These are phyloP conservation scores for Halcyon chelicuti DNA, from an alignment of 2,797 vertebrate species.

Conservation along the genomic window DNA sequence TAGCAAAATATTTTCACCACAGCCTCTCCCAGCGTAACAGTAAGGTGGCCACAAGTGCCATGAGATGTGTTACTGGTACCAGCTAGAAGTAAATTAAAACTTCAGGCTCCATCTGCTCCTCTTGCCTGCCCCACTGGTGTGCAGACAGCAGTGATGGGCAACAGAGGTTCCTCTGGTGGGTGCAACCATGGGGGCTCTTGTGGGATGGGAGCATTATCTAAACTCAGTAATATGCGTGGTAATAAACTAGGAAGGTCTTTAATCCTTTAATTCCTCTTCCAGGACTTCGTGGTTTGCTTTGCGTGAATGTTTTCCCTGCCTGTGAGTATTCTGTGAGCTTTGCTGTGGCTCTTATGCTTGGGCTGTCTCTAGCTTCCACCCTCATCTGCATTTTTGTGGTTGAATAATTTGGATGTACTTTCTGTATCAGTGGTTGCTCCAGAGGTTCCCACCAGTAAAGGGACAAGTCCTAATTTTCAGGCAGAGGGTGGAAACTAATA, in stretches of 20 bases:
- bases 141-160: neutral
- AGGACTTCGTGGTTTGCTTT: neutral
- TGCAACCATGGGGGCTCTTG: neutral
- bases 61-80: neutral
- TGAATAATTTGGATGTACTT: neutral
- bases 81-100: neutral
- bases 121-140: neutral
- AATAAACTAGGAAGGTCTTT: neutral
- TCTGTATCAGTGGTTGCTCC: neutral
- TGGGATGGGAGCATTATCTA: neutral
- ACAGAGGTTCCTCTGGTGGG: neutral
- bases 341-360: accelerated
- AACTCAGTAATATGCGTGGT: neutral
- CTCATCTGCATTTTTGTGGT: neutral
- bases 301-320: neutral
- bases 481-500: neutral
- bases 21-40: neutral
- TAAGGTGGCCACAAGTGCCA: neutral
- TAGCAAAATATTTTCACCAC: neutral
- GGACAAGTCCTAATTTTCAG: neutral
- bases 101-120: neutral
- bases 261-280: neutral
- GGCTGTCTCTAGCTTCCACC: neutral
- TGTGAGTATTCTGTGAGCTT: accelerated
- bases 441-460: neutral